Conservation (phyloP, 2,113 vertebrate species). For the Melanocharis versteri region DNA sequence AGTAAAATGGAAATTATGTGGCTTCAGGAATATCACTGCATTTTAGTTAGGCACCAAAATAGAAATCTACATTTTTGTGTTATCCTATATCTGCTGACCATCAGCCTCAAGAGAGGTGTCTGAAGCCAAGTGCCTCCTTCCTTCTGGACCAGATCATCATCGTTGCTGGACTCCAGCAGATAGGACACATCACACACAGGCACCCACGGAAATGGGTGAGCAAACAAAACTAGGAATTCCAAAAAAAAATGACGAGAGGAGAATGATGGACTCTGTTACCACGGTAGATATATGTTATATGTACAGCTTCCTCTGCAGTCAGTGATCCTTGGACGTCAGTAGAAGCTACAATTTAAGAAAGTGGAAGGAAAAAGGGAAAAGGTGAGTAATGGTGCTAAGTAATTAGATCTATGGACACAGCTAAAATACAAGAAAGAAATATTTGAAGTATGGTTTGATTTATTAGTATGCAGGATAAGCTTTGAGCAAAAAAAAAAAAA, state of each 20-base stretch:
- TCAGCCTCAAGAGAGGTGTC: neutral
- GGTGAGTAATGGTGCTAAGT: neutral
- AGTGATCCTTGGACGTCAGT: neutral
- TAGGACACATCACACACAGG: neutral
- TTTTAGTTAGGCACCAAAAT: neutral
- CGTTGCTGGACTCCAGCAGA: neutral
- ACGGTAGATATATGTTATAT: neutral
- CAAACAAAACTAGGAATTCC: neutral
- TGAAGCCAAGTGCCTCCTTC: neutral
- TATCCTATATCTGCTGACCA: neutral
- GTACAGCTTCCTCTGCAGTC: neutral
- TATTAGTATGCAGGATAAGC: conserved; percentile 32
- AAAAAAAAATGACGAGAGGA: neutral
- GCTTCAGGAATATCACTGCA: neutral
- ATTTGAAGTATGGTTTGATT: conserved; percentile 61
- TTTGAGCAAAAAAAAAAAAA: neutral
- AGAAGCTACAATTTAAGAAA: neutral
- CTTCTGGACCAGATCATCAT: neutral
- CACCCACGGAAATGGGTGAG: neutral
- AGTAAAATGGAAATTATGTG: neutral
- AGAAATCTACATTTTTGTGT: neutral
- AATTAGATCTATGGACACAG: neutral
- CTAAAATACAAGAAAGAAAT: neutral
- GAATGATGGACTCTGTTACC: neutral
- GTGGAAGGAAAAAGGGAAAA: neutral